Base-by-base conservation (phyloP, 2,113 vertebrate species). In the Otolemur garnettii region DNA sequence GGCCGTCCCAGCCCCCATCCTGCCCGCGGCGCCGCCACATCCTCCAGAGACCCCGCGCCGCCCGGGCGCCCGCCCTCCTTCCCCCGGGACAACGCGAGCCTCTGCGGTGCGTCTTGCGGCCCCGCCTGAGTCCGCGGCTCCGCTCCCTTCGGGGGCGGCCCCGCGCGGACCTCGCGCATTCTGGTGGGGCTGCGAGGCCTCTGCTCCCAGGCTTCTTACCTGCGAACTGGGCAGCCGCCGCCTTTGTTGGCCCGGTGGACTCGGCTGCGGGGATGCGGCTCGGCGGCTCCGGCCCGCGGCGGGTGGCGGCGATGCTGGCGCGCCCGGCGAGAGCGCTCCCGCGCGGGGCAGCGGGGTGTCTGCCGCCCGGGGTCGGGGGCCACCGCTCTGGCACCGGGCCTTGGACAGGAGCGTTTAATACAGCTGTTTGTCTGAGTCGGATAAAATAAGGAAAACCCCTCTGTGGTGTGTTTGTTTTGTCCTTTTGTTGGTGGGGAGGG, bases 211-310 rank as follows among this genome's bases (percentile, higher is more conserved):
- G 57, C 26, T 87, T 33, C 62, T 68, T 72, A 62, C 24, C 86
- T 84, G 92, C 69, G 14, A 50, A 53, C n/a, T 45, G 45, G 12
- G 77, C 18, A 11, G 30, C 9, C 42, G 55, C 71, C 64, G 91
- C 72, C 62, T 90, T 97, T 83, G 75, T 84, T 64, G 93, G 92
- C 87, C 72, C 57, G 85, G 90, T 71, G 77, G 91, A 38, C 64
- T 62, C n/a, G 45, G 59, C 55, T 7, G 78, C 5, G 50, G 88
- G 79, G 77, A 55, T 60, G 91, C 96, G 60, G 85, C 85, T 87
- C 24, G 33, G 59, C 10, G 53, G 68, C 33, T 68, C 38, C 21
- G 60, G 74, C 75, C 42, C 13, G 22, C 22, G 12, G 35, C n/a
- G 15, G 53, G 87, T 53, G 57, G 71, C 83, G 17, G 69, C 35